These are phyloP conservation scores for Aphidius ervi DNA, from an alignment of 1,140 invertebrate species.

Conservation along the genomic window DNA sequence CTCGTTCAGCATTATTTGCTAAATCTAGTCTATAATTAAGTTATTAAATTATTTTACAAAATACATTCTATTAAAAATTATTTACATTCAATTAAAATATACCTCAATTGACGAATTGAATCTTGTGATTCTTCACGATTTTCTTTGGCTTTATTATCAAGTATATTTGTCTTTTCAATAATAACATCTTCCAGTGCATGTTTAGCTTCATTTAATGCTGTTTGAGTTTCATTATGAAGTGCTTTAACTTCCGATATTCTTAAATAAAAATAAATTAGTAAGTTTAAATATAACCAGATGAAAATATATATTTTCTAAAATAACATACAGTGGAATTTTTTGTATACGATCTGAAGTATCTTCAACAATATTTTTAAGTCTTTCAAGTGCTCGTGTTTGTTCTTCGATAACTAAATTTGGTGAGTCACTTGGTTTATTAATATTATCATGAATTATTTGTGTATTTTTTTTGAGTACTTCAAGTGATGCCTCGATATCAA, in stretches of 20 bases:
- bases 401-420: constrained; percentile 29
- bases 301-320: not conserved
- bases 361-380: constrained; percentile 39
- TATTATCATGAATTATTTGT: constrained; percentile 16
- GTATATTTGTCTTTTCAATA: constrained; percentile 29
- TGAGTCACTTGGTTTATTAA: constrained; percentile 22
- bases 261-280: constrained; percentile 15
- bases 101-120: constrained; percentile 40
- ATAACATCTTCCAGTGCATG: constrained; percentile 39
- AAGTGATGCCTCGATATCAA: constrained; percentile 28
- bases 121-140: constrained; percentile 43
- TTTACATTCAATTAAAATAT: constrained; percentile 16
- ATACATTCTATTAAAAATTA: not conserved
- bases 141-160: constrained; percentile 53
- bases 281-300: not conserved
- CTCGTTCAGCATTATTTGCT: constrained; percentile 43
- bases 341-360: constrained; percentile 35
- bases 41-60: constrained; percentile 12
- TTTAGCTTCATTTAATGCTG: constrained; percentile 40
- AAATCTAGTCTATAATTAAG: constrained; percentile 36
- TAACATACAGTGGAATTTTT: constrained; percentile 39
- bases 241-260: constrained; percentile 37
- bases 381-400: constrained; percentile 31
- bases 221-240: constrained; percentile 44
- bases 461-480: constrained; percentile 25